These are phyloP conservation scores for Erpobdella octoculata DNA, from an alignment of 2,888 invertebrate species.

Conservation along the genomic window DNA sequence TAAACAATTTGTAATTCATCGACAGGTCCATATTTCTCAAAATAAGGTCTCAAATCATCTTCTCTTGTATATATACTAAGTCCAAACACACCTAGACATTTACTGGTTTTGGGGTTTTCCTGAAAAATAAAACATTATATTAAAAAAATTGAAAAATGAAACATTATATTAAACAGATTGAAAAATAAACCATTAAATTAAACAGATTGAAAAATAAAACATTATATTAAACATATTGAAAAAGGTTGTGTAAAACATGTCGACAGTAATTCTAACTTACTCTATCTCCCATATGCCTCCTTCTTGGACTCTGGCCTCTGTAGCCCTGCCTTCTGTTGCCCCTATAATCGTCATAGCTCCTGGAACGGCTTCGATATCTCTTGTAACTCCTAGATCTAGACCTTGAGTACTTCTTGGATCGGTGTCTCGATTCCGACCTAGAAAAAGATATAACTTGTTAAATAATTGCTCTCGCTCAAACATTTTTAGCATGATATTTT, in stretches of 20 bases:
- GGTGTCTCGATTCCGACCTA: conserved; percentile 6
- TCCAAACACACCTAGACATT: conserved; percentile 90
- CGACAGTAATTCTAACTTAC: no score
- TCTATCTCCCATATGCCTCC: conserved; percentile 66
- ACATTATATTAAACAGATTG: no score
- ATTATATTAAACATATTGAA: no score
- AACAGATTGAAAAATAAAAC: no score
- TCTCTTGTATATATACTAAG: conserved; percentile 85
- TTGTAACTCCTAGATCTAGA: neutral
- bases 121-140: conserved; percentile 40
- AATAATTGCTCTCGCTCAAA: no score
- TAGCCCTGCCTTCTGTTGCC: conserved; percentile 66
- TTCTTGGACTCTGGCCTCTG: no score
- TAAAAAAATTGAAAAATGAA: neutral
- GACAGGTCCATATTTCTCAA: conserved; percentile 81
- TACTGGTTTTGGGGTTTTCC: conserved; percentile 76
- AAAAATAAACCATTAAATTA: no score
- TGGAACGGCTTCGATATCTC: conserved; percentile 13
- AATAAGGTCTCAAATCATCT: conserved; percentile 80
- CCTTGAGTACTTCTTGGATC: conserved; percentile 8
- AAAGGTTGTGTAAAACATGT: no score
- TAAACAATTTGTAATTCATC: conserved; percentile 85
- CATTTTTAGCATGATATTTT: no score
- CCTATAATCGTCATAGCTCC: conserved; percentile 46
- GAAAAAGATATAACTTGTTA: no score